A percentile compares a stretch with the other conserved stretches of the same genome.
These are phyloP conservation scores for Diarsia rubi DNA, from an alignment of 2,888 invertebrate genomes.

Conservation along the genomic window DNA sequence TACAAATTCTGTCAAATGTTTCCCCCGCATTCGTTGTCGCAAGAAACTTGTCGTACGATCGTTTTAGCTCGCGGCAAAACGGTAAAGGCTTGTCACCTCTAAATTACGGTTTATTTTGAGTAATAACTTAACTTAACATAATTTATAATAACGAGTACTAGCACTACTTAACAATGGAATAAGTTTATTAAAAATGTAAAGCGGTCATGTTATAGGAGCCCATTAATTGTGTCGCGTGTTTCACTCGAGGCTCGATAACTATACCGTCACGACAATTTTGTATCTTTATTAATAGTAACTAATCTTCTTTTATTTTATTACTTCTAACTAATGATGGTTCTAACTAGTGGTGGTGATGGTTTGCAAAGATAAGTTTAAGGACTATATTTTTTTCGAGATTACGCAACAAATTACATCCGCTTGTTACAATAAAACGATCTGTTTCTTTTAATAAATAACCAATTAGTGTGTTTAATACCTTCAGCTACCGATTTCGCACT, in stretches of 20 bases:
- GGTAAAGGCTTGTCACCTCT: conserved; percentile 1
- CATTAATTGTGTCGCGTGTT: conserved; percentile 59
- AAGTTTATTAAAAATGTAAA: conserved; percentile 46
- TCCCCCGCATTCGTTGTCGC: background rate
- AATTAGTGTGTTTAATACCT: conserved; percentile 15
- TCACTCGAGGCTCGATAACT: background rate
- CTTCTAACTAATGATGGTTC: too few relatives aligned
- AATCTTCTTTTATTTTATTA: conserved; percentile 6
- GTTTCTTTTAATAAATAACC: background rate
- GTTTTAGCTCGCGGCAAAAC: background rate
- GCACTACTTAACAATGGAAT: conserved; percentile 15
- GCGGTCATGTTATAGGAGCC: conserved; percentile 30
- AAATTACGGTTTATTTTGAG: background rate
- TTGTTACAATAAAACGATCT: background rate
- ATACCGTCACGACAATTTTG: conserved; percentile 28
- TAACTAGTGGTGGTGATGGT: too few relatives aligned
- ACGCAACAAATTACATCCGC: background rate
- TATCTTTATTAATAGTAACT: conserved; percentile 29
- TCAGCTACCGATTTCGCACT: conserved; percentile 32
- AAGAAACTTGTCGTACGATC: background rate
- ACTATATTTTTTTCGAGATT: background rate
- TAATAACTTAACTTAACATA: background rate
- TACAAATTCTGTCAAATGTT: background rate
- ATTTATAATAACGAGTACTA: background rate
- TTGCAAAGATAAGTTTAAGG: background rate